A percentile compares a stretch with the other conserved stretches of the same genome.
phyloP scores from a whole-genome alignment of 2,797 vertebrate genomes.

The Buphagus erythrorhynchus region DNA sequence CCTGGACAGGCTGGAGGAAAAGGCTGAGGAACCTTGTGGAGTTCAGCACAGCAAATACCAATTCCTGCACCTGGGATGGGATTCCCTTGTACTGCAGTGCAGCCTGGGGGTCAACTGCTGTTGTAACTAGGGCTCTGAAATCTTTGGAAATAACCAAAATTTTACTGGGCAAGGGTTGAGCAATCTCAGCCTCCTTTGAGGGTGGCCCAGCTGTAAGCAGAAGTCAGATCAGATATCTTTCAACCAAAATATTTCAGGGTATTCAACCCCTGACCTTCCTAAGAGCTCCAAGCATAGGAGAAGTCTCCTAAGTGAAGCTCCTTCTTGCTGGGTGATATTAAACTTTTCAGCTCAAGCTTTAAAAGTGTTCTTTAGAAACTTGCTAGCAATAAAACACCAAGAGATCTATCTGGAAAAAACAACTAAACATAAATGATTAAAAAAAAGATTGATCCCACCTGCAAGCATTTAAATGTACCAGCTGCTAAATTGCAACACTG shows the following conservation, averaged over 20 bases:
- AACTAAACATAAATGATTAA: slow-evolving; percentile 26
- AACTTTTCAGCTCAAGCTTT: not conserved
- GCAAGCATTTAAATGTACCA: slow-evolving; percentile 1
- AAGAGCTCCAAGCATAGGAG: not conserved
- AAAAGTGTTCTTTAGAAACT: not conserved
- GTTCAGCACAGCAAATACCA: not conserved
- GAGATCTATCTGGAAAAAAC: not conserved
- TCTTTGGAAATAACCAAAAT: not conserved
- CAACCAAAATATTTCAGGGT: not conserved
- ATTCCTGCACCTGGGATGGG: not conserved
- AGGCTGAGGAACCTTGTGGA: not conserved
- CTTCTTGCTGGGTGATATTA: not conserved
- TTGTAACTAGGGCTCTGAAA: not conserved
- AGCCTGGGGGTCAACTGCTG: not conserved
- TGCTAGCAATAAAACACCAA: not conserved
- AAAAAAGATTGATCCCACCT: slow-evolving; percentile 19
- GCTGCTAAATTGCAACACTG: not conserved
- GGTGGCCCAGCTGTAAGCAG: not conserved
- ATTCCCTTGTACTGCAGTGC: not conserved
- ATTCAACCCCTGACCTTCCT: not conserved
- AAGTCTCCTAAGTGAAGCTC: not conserved
- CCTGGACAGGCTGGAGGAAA: not conserved
- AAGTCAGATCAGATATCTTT: not conserved
- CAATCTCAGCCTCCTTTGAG: not conserved
- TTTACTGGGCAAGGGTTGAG: not conserved